A percentile compares a stretch with the other conserved stretches of the same genome.
phyloP scores from a whole-genome alignment of 2,113 vertebrate genomes.

The Talpa occidentalis region DNA sequence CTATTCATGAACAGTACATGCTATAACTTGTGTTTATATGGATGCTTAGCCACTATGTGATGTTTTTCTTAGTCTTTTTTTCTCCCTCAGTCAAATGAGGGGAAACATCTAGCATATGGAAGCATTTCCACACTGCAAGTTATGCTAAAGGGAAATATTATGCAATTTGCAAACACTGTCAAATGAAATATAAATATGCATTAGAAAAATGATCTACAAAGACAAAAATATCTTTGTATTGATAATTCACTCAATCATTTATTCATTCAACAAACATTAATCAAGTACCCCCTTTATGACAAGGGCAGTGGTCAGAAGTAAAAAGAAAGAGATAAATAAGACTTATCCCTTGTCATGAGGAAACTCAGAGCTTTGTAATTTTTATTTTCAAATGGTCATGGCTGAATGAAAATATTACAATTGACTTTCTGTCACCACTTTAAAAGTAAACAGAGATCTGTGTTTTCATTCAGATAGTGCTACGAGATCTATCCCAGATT shows the following conservation, averaged over 20 bases:
- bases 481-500: neutral
- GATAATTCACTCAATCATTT: slow-evolving; percentile 45
- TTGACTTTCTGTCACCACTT: slow-evolving; percentile 21
- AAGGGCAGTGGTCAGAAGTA: neutral
- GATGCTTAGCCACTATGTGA: slow-evolving; percentile 42
- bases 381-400: slow-evolving; percentile 26
- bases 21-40: slow-evolving; percentile 53
- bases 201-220: slow-evolving; percentile 67
- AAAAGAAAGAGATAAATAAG: slow-evolving; percentile 19
- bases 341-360: neutral
- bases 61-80: slow-evolving; percentile 64
- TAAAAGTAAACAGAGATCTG: neutral
- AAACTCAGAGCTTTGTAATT: neutral
- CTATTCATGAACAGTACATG: neutral
- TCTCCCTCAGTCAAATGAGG: slow-evolving; percentile 62
- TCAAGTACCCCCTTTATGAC: slow-evolving; percentile 36
- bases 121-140: slow-evolving; percentile 70
- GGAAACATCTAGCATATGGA: slow-evolving; percentile 78
- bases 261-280: slow-evolving; percentile 71
- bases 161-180: slow-evolving; percentile 79
- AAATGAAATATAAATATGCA: slow-evolving; percentile 79
- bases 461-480: neutral
- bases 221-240: slow-evolving; percentile 72
- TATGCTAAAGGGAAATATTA: slow-evolving; percentile 72
- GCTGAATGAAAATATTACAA: neutral